Percentiles rank a stretch among this genome's conserved stretches.
Evolutionary conservation across 2,888 invertebrate species (phyloP).

Genomic region (Oxycera nigricornis): DNA sequence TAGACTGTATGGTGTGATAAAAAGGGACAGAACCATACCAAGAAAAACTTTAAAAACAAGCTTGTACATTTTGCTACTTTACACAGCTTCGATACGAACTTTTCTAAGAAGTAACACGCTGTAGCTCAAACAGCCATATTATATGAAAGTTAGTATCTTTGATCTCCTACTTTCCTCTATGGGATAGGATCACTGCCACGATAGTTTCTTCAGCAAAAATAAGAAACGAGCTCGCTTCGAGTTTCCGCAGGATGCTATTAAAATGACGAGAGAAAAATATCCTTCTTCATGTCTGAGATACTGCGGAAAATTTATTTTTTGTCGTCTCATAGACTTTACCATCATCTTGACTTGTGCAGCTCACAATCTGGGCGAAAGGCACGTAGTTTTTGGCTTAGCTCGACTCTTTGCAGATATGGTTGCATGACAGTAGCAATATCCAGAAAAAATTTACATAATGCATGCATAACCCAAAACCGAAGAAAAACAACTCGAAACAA

Average conservation of each 20-base stretch:
- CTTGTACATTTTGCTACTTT: neutral
- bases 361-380: neutral
- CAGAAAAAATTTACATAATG: constrained; percentile 13
- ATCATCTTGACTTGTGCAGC: neutral
- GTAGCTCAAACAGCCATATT: too few relatives aligned
- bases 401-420: neutral
- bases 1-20: neutral
- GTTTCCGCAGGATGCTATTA: neutral
- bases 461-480: constrained; percentile 15
- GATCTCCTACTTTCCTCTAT: neutral
- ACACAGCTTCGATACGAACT: neutral
- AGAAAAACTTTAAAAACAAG: too few relatives aligned
- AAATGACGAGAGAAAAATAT: constrained; percentile 1
- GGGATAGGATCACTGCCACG: neutral
- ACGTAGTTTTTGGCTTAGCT: neutral
- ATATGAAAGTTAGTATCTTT: neutral
- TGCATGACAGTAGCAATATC: neutral
- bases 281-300: neutral
- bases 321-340: neutral
- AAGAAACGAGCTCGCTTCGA: neutral
- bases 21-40: too few relatives aligned
- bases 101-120: neutral
- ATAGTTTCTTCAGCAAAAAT: neutral
- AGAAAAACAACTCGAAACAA: neutral
- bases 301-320: neutral